These are phyloP conservation scores for Poeciliopsis occidentalis DNA, from an alignment of 2,113 vertebrate species.

Conservation along the genomic window DNA sequence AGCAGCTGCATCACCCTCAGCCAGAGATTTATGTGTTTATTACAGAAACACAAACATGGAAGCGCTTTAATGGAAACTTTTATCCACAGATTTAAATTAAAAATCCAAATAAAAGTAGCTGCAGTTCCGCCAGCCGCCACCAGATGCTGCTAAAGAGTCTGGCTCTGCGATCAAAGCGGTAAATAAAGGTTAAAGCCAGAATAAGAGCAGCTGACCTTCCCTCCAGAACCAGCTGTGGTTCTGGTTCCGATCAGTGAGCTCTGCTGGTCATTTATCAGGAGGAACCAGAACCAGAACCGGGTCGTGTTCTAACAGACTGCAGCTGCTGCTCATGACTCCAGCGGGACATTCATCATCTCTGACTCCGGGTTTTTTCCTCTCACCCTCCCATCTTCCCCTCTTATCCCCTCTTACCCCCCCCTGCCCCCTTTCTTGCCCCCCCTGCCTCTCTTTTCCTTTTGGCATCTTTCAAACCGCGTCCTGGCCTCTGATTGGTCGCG, in stretches of 20 bases:
- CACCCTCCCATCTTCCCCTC: background rate
- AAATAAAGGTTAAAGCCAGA: background rate
- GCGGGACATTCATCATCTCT: constrained; percentile 42
- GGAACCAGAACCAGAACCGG: too few species aligned
- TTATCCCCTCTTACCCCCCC: too few species aligned
- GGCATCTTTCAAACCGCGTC: constrained; percentile 57
- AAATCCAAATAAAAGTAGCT: background rate
- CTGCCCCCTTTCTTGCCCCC: too few species aligned
- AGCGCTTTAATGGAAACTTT: background rate
- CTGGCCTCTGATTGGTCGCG: constrained; percentile 50
- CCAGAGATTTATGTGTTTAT: background rate
- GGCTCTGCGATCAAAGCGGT: background rate
- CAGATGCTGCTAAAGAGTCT: constrained; percentile 1
- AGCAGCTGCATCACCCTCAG: too few species aligned
- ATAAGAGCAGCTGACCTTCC: background rate
- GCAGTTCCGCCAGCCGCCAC: constrained; percentile 17
- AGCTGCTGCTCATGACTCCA: constrained; percentile 40
- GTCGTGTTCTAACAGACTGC: constrained; percentile 29
- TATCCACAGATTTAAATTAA: background rate
- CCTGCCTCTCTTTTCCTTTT: background rate
- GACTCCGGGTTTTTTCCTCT: background rate
- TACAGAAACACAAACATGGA: background rate
- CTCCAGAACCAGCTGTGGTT: background rate
- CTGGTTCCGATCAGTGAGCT: too few species aligned
- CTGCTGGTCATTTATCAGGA: background rate